phyloP scores from a whole-genome alignment of 1,140 invertebrate genomes.

The Drosophila ercepeae region DNA sequence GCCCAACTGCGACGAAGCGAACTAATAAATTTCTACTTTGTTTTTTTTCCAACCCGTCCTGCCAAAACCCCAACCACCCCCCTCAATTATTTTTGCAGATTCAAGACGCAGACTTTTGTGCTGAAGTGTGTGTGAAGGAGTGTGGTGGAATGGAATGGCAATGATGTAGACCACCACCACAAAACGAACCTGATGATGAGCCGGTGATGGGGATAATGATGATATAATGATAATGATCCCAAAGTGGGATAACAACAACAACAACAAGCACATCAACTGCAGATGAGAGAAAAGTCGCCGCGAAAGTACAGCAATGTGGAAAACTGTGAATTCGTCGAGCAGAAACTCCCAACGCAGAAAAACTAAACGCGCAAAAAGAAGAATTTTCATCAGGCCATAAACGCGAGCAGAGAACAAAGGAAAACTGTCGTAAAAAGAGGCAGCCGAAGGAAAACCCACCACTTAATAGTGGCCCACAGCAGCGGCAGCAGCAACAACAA shows the following conservation, averaged over 20 bases:
- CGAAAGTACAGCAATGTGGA: conserved; percentile 81
- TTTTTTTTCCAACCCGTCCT: conserved; percentile 31
- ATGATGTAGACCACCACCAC: conserved; percentile 52
- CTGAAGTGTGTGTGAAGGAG: conserved; percentile 51
- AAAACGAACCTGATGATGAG: conserved; percentile 32
- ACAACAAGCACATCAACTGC: conserved; percentile 30
- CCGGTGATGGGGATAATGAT: conserved; percentile 48
- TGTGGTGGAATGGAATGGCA: conserved; percentile 27
- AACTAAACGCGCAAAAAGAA: conserved; percentile 82
- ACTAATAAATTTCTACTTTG: conserved; percentile 80
- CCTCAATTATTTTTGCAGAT: conserved; percentile 75
- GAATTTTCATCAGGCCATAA: conserved; percentile 73
- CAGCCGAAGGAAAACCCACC: conserved; percentile 74
- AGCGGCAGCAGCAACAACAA: conserved; percentile 42
- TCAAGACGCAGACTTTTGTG: conserved; percentile 45
- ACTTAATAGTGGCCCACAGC: conserved; percentile 69
- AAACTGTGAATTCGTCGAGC: conserved; percentile 79
- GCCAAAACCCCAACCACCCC: conserved; percentile 22
- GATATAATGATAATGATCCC: conserved; percentile 32
- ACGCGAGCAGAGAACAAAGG: conserved; percentile 38
- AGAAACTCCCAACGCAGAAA: conserved; percentile 81
- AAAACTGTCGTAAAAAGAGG: conserved; percentile 76
- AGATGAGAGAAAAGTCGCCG: conserved; percentile 53
- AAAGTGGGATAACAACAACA: conserved; percentile 25
- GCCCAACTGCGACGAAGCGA: conserved; percentile 76